Evolutionary conservation across 2,888 invertebrate genomes (phyloP), one percentile per base, ranked within the genome.

Genomic region (Kuschelorhynchus macadamiae): DNA sequence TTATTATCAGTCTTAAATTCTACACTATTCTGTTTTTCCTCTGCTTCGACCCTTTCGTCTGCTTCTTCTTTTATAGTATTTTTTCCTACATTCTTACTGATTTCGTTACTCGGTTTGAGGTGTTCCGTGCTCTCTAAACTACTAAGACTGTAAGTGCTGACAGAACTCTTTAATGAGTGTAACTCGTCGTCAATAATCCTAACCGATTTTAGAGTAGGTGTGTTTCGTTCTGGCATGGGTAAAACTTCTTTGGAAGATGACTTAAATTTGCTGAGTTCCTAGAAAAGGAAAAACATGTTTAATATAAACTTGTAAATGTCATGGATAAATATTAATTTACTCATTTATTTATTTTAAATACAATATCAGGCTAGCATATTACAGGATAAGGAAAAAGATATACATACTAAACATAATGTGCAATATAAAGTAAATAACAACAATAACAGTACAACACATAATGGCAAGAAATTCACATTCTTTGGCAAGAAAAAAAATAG

Each of bases 151-250:
- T 56, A 56, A 14, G 44, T 64, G 18, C 64, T 68, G 9, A 56
- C 14, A 16, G 62, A 56, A 36, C 36, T 25, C n/a, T 21, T 42
- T 20, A 63, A 18, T 1, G 62, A 62, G 1, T 60, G 53, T 32
- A 68, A 46, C 14, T 74, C 71, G 8, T 69, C 60, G 25, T 72
- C 70, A 8, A 73, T 42, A 17, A 71, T 71, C 44, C 60, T 68
- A 1, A 76, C 67, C 9, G 74, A 71, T 56, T 73, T 73, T 14
- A 76, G 42, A 9, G 71, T 69, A n/a, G 74, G 67, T 0, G 65
- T 69, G 11, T 55, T 46, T 3, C 11, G 63, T 25, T 71, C 73
- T 42, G 57, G 46, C 2, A 25, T 20, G 2, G 70, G 59, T 2
- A 74, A 18, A 11, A 70, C 20, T 57, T 74, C 74, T 50, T 72